A percentile compares a stretch with the other conserved stretches of the same genome.
Conservation (phyloP, 2,113 vertebrate genomes). For the Seriola quinqueradiata region DNA sequence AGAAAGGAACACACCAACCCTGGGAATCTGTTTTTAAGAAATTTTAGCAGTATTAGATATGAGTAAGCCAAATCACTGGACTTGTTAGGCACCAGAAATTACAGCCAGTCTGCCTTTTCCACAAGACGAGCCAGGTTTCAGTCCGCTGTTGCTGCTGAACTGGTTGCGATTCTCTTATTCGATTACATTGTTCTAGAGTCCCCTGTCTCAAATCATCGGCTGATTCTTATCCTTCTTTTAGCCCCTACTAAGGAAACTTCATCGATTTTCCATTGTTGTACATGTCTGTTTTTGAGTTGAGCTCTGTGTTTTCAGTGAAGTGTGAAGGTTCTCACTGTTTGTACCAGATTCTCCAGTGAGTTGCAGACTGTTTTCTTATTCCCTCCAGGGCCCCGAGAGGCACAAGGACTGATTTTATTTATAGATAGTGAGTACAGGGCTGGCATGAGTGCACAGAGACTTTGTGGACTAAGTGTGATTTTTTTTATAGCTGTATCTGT, state of each 20-base stretch:
- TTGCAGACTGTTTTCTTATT: slow-evolving; percentile 65
- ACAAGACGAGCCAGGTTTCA: slow-evolving; percentile 14
- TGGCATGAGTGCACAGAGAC: slow-evolving; percentile 53
- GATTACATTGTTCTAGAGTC: slow-evolving; percentile 39
- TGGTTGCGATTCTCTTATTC: slow-evolving; percentile 40
- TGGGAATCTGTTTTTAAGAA: background rate
- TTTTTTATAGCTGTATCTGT: slow-evolving; percentile 36
- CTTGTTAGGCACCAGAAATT: background rate
- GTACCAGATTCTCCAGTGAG: slow-evolving; percentile 67
- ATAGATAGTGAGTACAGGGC: slow-evolving; percentile 61
- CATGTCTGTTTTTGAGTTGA: slow-evolving; percentile 53
- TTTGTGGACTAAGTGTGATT: slow-evolving; percentile 43
- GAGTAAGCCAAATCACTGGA: background rate
- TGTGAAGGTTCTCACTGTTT: slow-evolving; percentile 69
- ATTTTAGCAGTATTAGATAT: background rate
- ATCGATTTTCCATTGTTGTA: slow-evolving; percentile 75
- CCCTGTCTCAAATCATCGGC: slow-evolving; percentile 46
- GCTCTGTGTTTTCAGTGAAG: slow-evolving; percentile 58
- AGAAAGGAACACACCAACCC: background rate
- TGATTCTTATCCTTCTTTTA: slow-evolving; percentile 48
- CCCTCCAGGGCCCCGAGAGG: slow-evolving; percentile 48
- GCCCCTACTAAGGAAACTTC: slow-evolving; percentile 35
- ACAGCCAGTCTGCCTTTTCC: slow-evolving; percentile 7
- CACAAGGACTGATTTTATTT: slow-evolving; percentile 73
- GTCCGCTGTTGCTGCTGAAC: slow-evolving; percentile 13